phyloP scores from a whole-genome alignment of 2,888 invertebrate species.

The Chironomus tentans region DNA sequence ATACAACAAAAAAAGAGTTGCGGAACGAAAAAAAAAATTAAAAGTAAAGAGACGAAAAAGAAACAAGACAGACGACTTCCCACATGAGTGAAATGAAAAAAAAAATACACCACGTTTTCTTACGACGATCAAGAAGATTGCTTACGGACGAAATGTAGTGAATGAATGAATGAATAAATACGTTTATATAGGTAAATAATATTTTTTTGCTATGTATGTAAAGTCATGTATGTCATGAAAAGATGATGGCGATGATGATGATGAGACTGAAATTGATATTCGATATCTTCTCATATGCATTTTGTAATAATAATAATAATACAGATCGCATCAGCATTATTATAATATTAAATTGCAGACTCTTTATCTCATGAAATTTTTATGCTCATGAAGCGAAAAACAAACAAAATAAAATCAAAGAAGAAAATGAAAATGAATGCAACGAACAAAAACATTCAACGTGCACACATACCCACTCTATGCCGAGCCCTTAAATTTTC shows the following conservation, averaged over 20 bases:
- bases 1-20: neutral
- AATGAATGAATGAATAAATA: neutral
- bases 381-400: too few relatives aligned
- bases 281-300: too few relatives aligned
- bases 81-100: neutral
- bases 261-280: too few relatives aligned
- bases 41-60: neutral
- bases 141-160: neutral
- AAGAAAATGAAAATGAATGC: neutral
- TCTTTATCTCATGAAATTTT: too few relatives aligned
- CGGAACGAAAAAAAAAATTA: neutral
- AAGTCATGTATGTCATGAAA: too few relatives aligned
- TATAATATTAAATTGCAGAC: too few relatives aligned
- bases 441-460: neutral
- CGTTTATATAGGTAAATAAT: too few relatives aligned
- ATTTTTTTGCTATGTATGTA: too few relatives aligned
- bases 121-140: neutral
- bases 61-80: conserved; percentile 26
- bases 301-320: too few relatives aligned
- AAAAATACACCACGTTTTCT: neutral
- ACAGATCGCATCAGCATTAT: too few relatives aligned
- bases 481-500: neutral
- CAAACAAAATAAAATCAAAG: neutral
- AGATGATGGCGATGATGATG: too few relatives aligned
- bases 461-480: conserved; percentile 2